phyloP scores from a whole-genome alignment of 2,797 vertebrate species.

The Hypotaenidia okinawae region DNA sequence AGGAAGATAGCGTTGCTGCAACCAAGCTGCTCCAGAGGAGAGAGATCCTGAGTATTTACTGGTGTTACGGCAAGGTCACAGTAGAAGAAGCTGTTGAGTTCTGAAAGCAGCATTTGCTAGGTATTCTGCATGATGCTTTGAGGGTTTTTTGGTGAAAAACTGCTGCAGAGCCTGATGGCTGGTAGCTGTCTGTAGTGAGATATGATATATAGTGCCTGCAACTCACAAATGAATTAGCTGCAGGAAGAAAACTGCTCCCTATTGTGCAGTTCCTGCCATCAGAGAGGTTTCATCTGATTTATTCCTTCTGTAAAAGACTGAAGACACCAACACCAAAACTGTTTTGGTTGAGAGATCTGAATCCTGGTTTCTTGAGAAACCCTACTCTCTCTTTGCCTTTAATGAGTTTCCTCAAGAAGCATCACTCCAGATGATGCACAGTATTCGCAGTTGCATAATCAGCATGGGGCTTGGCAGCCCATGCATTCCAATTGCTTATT shows the following conservation, averaged over 20 bases:
- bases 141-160: not conserved
- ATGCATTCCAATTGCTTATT: not conserved
- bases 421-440: constrained; percentile 4
- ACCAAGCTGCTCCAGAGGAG: not conserved
- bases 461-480: constrained; percentile 1
- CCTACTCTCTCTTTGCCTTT: not conserved
- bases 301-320: not conserved
- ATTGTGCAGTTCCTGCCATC: not conserved
- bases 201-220: fast-evolving
- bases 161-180: not conserved
- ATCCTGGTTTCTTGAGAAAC: not conserved
- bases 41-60: not conserved
- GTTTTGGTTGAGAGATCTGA: not conserved
- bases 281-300: not conserved
- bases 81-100: not conserved
- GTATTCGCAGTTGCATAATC: not conserved
- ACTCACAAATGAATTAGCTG: not conserved
- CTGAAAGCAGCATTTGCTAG: not conserved
- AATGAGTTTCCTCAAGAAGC: not conserved
- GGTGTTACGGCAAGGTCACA: not conserved
- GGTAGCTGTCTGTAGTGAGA: fast-evolving
- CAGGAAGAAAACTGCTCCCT: not conserved
- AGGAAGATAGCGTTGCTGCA: not conserved
- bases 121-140: fast-evolving
- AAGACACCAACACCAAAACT: not conserved